Evolutionary conservation across 1,140 invertebrate species (phyloP), one percentile per base, ranked within the genome.

Genomic region (Coelopa frigida): DNA sequence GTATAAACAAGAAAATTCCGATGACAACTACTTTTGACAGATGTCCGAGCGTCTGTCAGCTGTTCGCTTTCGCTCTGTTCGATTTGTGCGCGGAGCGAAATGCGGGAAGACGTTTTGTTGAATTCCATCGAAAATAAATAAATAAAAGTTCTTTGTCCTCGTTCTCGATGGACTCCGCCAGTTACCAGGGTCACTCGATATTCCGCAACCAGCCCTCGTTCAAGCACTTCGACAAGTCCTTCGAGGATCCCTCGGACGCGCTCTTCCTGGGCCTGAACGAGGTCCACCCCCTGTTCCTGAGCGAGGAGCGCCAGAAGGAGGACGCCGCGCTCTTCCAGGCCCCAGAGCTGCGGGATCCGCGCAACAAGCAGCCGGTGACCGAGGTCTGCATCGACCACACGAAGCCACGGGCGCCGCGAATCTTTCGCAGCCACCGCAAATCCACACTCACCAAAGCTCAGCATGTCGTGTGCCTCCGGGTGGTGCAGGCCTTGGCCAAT

Each of bases 131-230:
- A n/a, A n/a, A n/a, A n/a, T n/a, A n/a, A n/a, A n/a, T n/a, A n/a
- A n/a, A n/a, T n/a, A n/a, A n/a, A n/a, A n/a, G n/a, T n/a, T n/a
- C n/a, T n/a, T n/a, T n/a, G n/a, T n/a, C n/a, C n/a, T n/a, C n/a
- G n/a, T n/a, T n/a, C n/a, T n/a, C n/a, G n/a, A n/a, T n/a, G n/a
- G n/a, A 8, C 7, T 29, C n/a, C n/a, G 27, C 27, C 27, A 8
- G n/a, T 8, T 8, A 29, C 27, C 7, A 29, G 27, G 7, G 27
- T 14, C 11, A 47, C 17, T 7, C 24, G 10, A 31, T 44, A 17
- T 49, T 49, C 11, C 41, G 40, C 1, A 32, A 49, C 39, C 47
- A 49, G 18, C 47, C 47, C 4, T n/a, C 33, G 17, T 42, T 44
- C 24, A 36, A 39, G n/a, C 24, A 29, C 33, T 48, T 48, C 33